A percentile compares a stretch with the other conserved stretches of the same genome.
Evolutionary conservation across 2,113 vertebrate species (phyloP).

Genomic region (Elachura formosa): DNA sequence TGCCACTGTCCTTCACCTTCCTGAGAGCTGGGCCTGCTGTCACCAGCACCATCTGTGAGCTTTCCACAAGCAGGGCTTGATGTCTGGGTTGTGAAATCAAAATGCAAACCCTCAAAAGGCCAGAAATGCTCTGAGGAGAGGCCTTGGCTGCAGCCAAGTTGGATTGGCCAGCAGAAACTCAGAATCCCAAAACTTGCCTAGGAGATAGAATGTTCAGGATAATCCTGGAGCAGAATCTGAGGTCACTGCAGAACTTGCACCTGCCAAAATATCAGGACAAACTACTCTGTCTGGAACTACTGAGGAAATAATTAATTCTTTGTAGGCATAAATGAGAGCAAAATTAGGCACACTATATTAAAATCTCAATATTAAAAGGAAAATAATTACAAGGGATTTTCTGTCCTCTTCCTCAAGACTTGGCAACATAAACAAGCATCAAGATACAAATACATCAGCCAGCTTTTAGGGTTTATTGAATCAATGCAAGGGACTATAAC

Average conservation of each 20-base stretch:
- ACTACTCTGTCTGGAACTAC: neutral
- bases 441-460: neutral
- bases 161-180: neutral
- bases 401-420: neutral
- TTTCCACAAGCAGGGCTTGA: neutral
- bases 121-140: neutral
- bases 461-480: neutral
- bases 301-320: neutral
- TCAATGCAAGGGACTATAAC: neutral
- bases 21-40: neutral
- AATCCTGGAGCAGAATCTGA: neutral
- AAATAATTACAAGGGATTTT: neutral
- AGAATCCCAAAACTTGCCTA: neutral
- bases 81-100: neutral
- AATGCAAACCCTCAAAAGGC: neutral
- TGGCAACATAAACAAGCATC: neutral
- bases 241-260: neutral
- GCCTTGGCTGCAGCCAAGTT: neutral
- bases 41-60: neutral
- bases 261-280: neutral
- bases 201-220: neutral
- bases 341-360: neutral
- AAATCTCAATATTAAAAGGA: neutral
- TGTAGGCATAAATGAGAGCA: neutral
- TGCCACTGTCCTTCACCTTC: neutral